Base-by-base conservation (phyloP, 2,888 invertebrate genomes). In the Blastobasis lacticolella region DNA sequence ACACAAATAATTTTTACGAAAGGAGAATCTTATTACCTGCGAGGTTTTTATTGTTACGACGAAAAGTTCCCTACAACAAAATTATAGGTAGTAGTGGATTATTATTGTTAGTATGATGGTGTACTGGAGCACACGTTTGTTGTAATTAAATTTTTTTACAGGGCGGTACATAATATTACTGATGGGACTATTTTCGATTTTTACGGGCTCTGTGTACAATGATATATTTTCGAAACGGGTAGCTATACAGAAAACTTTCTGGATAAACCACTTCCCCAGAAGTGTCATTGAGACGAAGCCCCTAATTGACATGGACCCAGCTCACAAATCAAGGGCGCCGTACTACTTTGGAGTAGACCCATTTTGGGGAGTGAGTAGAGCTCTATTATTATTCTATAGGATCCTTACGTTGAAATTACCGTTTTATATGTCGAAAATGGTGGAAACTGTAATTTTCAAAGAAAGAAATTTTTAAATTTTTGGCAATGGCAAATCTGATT, bases 141-240 rank as follows among this genome's bases (percentile, higher is more conserved):
- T 23, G 23, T 23, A 23, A 23, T 23, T 3, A 1, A 23, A 23
- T 23, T 23, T 23, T 23, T 23, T 23, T 3, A 23, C 66, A 85
- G 99, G 99, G 48, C 94, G 99, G 6, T 99, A 99, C 76, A 95
- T 99, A 45, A 95, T 99, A 49, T 90, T 98, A 48, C 82, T 99
- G 54, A 98, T 99, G 97, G 97, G 97, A 1, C 57, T 93, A 0
- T 99, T 98, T 78, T 97, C 98, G 1, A 92, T 98, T 72, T 98
- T 96, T 78, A 97, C 98, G n/a, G 99, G 99, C 1, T 76, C 98
- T 7, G 92, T 98, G 55, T 99, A 99, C 87, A 99, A 99, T 72
- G 99, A 99, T 69, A 84, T 94, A 5, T 99, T 99, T 81, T 95
- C 97, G 4, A 97, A 95, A 75, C 93, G 96, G 0, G 61, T 97